Base-by-base conservation (phyloP, 2,113 vertebrate species). In the Tachysurus fulvidraco region DNA sequence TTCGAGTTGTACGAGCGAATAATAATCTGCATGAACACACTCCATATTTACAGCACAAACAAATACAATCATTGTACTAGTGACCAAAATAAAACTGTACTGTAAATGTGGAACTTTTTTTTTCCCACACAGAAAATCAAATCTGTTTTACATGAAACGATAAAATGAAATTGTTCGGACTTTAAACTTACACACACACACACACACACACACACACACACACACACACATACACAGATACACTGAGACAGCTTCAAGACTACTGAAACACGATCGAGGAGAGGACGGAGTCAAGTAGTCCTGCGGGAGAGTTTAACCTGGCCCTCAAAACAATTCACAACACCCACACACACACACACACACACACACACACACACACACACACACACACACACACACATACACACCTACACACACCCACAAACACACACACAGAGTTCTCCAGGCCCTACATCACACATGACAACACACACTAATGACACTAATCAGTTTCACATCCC, bases 401-500 rank as follows among this genome's bases (percentile, higher is more conserved):
- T 74, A 80, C 55, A 83, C 28, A 85, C 41, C 52, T 65, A 74
- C 46, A 83, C 83, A 21, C 28, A 84, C 84, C 82, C 25, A n/a
- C 77, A 36, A 1, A 36, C 1, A 21, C 69, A 73, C 19, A 74
- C 41, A 46, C 71, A 46, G 41, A 46, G 9, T 41, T 30, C 19
- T 84, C 50, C 84, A 87, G 82, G 81, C 85, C 85, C n/a, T 77
- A 59, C 83, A 81, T 81, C 69, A 46, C 85, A 80, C 77, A 69
- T 65, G 11, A 87, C 60, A 64, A 69, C 71, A 60, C 46, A 30
- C 85, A 21, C 78, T 44, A 41, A 81, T 12, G 21, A 60, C 78
- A 80, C 30, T 60, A 41, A 81, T 80, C 77, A 36, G 23, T 36
- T 12, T 11, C 78, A 7, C 1, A 12, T 79, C 55, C 55, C 6